Evolutionary conservation across 2,113 vertebrate genomes (phyloP), one percentile per base, ranked within the genome.

Genomic region (Catagonus wagneri): DNA sequence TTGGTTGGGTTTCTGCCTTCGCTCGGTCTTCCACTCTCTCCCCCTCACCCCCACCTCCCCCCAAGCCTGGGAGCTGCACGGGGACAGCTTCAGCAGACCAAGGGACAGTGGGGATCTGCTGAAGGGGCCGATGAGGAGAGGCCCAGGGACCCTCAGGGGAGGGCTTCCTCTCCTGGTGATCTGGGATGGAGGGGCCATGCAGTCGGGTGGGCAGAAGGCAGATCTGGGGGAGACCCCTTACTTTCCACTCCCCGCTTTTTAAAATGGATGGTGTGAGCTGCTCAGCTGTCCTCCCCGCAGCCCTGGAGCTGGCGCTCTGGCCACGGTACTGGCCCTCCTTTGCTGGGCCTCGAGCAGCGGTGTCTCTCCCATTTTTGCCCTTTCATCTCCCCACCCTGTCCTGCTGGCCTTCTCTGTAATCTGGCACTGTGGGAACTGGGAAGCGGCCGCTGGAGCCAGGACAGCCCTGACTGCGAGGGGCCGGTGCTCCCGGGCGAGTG

Each of bases 1-100:
- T 56, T 92, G 36, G 5, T 79, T 58, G 17, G 12, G 75, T 95
- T 93, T 71, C 92, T 9, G 90, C 95, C 93, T 78, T 60, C 93
- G 56, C 22, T 6, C 68, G 3, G 8, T 90, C 44, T 17, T 19
- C 65, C 14, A 50, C 36, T 27, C 7, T 11, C 36, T 50, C 13
- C 0, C 6, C 5, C 52, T 1, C n/a, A n/a, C n/a, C 8, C 75
- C 17, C 15, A 14, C 58, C 1, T 2, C 52, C 16, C 60, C 69
- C 6, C 2, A 32, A 19, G 20, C 69, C 74, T 0, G 23, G 87
- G 85, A 54, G 79, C 61, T 14, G 61, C 25, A 3, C 52, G 44
- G 92, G 54, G 56, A 25, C 6, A 14, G 7, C 52, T 58, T 7
- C 58, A 75, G 92, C 75, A 86, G 60, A 19, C 34, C 10, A 10